Conservation (phyloP, 2,888 invertebrate genomes). For the Cabera pusaria region DNA sequence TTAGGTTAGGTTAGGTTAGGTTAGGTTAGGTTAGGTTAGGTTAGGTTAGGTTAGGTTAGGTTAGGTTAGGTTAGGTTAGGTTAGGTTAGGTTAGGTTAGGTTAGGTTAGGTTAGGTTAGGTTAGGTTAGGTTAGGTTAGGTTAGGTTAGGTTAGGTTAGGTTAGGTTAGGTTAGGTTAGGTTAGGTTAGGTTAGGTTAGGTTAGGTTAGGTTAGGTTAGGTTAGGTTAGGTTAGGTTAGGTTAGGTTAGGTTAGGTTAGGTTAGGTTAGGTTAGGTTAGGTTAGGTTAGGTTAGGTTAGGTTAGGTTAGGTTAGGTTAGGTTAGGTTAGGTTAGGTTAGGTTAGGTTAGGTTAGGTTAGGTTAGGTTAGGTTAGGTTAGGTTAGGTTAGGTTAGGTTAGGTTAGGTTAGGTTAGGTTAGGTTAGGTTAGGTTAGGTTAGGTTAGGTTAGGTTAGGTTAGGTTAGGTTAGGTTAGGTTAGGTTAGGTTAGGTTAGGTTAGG, state of each 20-base stretch:
- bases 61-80: slow-evolving; percentile 30
- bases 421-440: slow-evolving; percentile 35
- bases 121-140: slow-evolving; percentile 28
- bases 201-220: slow-evolving; percentile 22
- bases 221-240: slow-evolving; percentile 22
- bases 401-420: slow-evolving; percentile 37
- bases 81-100: slow-evolving; percentile 25
- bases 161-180: slow-evolving; percentile 30
- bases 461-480: slow-evolving; percentile 33
- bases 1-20: slow-evolving; percentile 9
- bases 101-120: slow-evolving; percentile 16
- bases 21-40: slow-evolving; percentile 25
- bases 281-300: slow-evolving; percentile 34
- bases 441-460: slow-evolving; percentile 32
- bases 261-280: slow-evolving; percentile 17
- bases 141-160: slow-evolving; percentile 30
- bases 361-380: slow-evolving; percentile 37
- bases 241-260: slow-evolving; percentile 24
- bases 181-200: slow-evolving; percentile 28
- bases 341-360: slow-evolving; percentile 33
- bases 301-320: slow-evolving; percentile 34
- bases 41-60: slow-evolving; percentile 29
- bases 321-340: slow-evolving; percentile 32
- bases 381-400: slow-evolving; percentile 36
- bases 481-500: slow-evolving; percentile 33